Evolutionary conservation across 2,888 invertebrate species (phyloP), one percentile per base, ranked within the genome.

Genomic region (Sarcophaga subvicina): DNA sequence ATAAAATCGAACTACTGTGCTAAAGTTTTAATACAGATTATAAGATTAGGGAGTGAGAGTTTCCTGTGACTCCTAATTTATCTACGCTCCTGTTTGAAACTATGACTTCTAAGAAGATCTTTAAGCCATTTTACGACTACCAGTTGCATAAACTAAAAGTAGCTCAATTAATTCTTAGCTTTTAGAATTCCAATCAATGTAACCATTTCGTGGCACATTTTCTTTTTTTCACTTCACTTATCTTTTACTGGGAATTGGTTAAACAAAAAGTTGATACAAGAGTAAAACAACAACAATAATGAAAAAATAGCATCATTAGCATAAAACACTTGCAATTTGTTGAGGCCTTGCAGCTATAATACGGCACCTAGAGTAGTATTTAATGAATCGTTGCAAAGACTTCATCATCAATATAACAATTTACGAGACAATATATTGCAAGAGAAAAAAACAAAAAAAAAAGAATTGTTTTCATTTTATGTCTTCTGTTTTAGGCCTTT

Each of bases 91-190:
- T 83, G 77, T 67, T 22, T 54, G 27, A 49, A 54, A 66, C 49
- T 69, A 3, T 4, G 25, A 11, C n/a, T 69, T 22, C 2, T 25
- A 62, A 60, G 14, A 14, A 69, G 22, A 63, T 71, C 60, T 70
- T 37, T n/a, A 70, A 73, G 60, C 66, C 63, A 75, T 63, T 82
- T 87, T 71, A 82, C 63, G 67, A 76, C 84, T 82, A 80, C 85
- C 71, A 75, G 83, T 85, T 78, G n/a, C 80, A 81, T 77, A 75
- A 80, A 82, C 73, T 83, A 70, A 83, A 83, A 80, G 88, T 77
- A 83, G 85, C 83, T 85, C 88, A 88, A 88, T 88, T 88, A 88
- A 88, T 88, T 88, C 76, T 59, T 71, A 83, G 60, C 83, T 81
- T 63, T 72, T 11, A 79, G n/a, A 67, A 60, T 20, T 64, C 45